Evolutionary conservation across 2,888 invertebrate species (phyloP).

Genomic region (Microctonus hyperodae): DNA sequence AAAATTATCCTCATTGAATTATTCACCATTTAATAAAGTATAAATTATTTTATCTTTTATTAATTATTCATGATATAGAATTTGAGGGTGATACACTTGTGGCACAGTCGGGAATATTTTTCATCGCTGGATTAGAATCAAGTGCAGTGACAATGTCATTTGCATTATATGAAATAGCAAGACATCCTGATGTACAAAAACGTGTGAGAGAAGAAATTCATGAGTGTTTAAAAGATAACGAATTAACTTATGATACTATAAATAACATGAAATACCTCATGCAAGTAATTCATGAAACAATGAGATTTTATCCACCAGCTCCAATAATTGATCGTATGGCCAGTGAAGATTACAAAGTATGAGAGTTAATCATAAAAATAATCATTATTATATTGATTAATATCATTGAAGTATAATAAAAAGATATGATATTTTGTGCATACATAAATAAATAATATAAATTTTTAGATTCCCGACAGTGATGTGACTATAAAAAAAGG

Average conservation of each 20-base stretch:
- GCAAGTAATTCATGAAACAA: constrained; percentile 49
- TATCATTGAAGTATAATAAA: neutral
- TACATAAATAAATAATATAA: neutral
- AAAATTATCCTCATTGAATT: too few relatives aligned
- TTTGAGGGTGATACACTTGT: constrained; percentile 49
- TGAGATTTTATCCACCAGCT: constrained; percentile 52
- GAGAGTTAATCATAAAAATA: neutral
- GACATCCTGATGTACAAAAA: constrained; percentile 47
- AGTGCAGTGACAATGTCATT: constrained; percentile 47
- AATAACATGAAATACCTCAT: constrained; percentile 51
- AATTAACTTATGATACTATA: constrained; percentile 47
- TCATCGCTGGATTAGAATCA: constrained; percentile 51
- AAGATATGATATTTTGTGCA: neutral
- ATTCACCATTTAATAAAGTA: too few relatives aligned
- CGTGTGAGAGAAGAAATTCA: constrained; percentile 44
- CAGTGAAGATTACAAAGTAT: constrained; percentile 47
- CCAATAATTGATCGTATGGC: constrained; percentile 51
- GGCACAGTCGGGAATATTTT: constrained; percentile 52
- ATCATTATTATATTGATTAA: neutral
- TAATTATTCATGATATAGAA: too few relatives aligned
- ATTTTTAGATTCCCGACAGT: constrained; percentile 47
- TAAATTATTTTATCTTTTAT: too few relatives aligned
- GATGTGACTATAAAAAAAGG: constrained; percentile 48
- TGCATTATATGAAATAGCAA: constrained; percentile 50
- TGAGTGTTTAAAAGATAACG: constrained; percentile 35